Conservation (phyloP, 2,113 vertebrate species). For the Cynopterus brachyotis region DNA sequence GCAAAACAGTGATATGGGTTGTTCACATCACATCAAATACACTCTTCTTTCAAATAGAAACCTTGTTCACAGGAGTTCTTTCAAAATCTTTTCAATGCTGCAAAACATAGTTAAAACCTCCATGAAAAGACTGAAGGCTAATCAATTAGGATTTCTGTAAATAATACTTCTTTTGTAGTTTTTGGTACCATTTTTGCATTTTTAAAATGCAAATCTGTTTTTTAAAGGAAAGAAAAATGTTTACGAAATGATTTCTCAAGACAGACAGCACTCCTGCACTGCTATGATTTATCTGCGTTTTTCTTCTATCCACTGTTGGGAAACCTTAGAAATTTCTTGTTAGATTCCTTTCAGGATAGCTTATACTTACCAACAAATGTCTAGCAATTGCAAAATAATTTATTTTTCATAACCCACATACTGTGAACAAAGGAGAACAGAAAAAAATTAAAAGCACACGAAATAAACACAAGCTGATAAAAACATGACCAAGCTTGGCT, state of each 20-base stretch:
- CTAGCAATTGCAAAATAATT: neutral
- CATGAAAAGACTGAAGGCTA: neutral
- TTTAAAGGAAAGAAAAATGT: neutral
- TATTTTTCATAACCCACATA: neutral
- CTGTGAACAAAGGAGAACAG: neutral
- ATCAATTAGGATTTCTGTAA: neutral
- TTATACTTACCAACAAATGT: neutral
- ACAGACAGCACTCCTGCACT: neutral
- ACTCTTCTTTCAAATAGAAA: neutral
- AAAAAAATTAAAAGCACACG: neutral
- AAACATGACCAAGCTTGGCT: neutral
- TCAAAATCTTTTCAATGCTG: neutral
- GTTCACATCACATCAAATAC: neutral
- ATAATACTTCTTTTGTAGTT: neutral
- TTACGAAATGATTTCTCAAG: neutral
- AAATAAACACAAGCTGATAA: slow-evolving; percentile 4
- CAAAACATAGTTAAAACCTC: neutral
- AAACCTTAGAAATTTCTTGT: neutral
- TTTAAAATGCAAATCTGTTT: neutral
- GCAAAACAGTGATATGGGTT: neutral
- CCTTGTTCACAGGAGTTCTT: neutral
- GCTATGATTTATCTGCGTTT: neutral
- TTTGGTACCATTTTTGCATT: neutral
- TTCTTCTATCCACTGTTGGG: neutral
- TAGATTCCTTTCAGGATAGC: neutral